Evolutionary conservation across 2,113 vertebrate species (phyloP), one percentile per base, ranked within the genome.

Genomic region (Campylomormyrus numenius): DNA sequence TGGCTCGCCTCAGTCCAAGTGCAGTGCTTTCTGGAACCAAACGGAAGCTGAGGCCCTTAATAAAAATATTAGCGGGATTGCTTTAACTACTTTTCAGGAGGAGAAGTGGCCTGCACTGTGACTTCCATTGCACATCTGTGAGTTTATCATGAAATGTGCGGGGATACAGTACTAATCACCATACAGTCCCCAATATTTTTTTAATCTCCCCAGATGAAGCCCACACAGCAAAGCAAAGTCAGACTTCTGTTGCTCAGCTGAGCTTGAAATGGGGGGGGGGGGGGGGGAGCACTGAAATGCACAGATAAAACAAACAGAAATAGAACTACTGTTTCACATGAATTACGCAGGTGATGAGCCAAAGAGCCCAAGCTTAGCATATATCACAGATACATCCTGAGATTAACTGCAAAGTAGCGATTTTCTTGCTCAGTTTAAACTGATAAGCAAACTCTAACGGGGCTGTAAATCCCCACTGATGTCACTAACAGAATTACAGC

Each of bases 121-220:
- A 90, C 92, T 93, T 92, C 88, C 45, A 56, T 42, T 91, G 80
- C 53, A 90, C 92, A 93, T 94, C 93, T 92, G 85, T 90, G 17
- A 94, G 92, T 87, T 94, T 94, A 95, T 93, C 91, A 93, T 91
- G 93, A 92, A 90, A 93, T 91, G 92, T 92, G 94, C 89, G 80
- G 56, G 94, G 95, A 96, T 95, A 95, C 94, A 94, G 85, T 90
- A 74, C 94, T 95, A 95, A 95, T 96, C 95, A 94, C 93, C 90
- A 92, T 1, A 92, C 10, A 92, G 90, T 90, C 92, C 92, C 92
- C 90, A 93, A 95, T 95, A 95, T 92, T 95, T 93, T 70, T 31
- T 94, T 95, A 94, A 95, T 96, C 94, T 94, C 90, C 90, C 52
- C 58, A 91, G 89, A 90, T 11, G 84, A 91, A 90, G 94, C 91